Percentiles rank a stretch among this genome's conserved stretches.
Evolutionary conservation across 2,113 vertebrate genomes (phyloP).

Genomic region (Cynopterus brachyotis): DNA sequence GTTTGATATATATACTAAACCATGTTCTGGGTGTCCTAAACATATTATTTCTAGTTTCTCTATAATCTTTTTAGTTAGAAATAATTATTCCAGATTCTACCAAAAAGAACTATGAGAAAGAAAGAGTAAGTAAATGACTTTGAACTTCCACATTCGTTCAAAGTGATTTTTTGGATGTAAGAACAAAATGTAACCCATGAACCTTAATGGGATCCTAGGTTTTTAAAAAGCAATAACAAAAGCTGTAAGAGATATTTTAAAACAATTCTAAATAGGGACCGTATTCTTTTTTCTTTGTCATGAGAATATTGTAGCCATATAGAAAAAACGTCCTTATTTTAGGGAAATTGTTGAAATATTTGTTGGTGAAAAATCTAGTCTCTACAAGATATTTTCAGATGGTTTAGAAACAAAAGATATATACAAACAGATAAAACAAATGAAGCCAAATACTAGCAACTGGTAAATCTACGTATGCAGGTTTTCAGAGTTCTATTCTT

Average conservation of each 20-base stretch:
- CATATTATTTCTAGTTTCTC: not conserved
- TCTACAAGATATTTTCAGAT: not conserved
- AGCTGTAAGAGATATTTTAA: not conserved
- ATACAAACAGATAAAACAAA: not conserved
- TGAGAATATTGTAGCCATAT: not conserved
- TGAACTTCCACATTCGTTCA: not conserved
- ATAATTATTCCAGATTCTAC: not conserved
- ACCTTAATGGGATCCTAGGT: not conserved
- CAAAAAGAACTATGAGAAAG: not conserved
- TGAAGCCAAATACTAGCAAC: not conserved
- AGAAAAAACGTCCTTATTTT: constrained; percentile 6
- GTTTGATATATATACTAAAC: not conserved
- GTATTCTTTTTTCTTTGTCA: not conserved
- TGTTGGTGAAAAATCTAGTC: not conserved
- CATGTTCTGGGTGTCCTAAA: not conserved
- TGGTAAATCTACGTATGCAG: not conserved
- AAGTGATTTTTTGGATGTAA: not conserved
- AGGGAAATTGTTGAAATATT: constrained; percentile 26
- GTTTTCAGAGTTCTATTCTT: not conserved
- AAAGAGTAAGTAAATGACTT: not conserved
- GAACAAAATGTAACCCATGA: not conserved
- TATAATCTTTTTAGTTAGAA: not conserved
- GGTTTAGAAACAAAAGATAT: not conserved
- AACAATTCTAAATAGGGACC: not conserved
- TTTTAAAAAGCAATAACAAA: not conserved